These are phyloP conservation scores for Scomberomorus guttatus DNA, from an alignment of 2,797 vertebrate genomes.

Conservation along the genomic window DNA sequence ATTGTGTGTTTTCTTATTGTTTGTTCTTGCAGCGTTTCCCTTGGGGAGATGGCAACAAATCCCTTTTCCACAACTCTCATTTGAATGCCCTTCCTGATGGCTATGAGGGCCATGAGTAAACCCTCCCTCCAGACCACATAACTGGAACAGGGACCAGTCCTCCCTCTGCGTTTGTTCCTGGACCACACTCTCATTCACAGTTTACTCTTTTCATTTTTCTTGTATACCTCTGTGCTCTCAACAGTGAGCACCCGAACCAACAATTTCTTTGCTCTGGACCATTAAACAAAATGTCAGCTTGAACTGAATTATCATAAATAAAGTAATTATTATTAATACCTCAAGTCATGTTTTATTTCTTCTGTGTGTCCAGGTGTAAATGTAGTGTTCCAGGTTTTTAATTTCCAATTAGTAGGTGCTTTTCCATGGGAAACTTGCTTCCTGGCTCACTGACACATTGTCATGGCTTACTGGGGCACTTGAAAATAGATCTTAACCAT, in stretches of 20 bases:
- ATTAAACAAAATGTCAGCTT: conserved; percentile 70
- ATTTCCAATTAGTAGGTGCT: background rate
- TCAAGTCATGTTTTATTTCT: conserved; percentile 30
- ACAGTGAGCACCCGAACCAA: conserved; percentile 64
- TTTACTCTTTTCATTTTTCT: conserved; percentile 59
- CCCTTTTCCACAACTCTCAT: conserved; percentile 93
- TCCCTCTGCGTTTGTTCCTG: conserved; percentile 49
- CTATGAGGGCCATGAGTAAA: conserved; percentile 88
- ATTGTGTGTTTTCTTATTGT: background rate
- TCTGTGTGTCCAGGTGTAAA: background rate
- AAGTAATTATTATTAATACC: conserved; percentile 68
- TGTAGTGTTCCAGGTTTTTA: background rate
- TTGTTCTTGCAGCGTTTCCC: conserved; percentile 90
- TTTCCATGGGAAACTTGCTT: background rate
- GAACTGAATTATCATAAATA: conserved; percentile 74
- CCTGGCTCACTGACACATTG: background rate
- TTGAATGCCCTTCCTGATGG: conserved; percentile 92
- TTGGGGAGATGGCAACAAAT: conserved; percentile 94
- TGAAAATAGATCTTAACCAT: no score
- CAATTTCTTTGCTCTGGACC: conserved; percentile 72
- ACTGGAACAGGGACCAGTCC: conserved; percentile 78
- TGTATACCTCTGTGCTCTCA: conserved; percentile 75
- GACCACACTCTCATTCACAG: conserved; percentile 78
- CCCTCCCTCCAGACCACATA: conserved; percentile 54
- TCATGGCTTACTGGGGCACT: background rate